Base-by-base conservation (phyloP, 2,888 invertebrate species). In the Apoda limacodes region DNA sequence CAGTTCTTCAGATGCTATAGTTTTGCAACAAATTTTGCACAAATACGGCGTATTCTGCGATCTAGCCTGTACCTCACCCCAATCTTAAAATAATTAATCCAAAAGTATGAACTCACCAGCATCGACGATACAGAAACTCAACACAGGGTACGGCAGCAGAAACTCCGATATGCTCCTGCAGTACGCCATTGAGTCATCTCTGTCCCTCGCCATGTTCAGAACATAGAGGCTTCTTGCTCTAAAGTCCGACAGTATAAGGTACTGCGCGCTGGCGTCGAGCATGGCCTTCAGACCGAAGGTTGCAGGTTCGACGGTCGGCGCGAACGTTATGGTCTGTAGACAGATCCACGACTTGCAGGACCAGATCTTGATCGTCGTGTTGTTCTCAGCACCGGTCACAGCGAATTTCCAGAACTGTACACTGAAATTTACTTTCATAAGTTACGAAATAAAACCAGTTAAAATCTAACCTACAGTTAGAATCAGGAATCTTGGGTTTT, bases 311-410 rank as follows among this genome's bases (percentile, higher is more conserved):
- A 50, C 32, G 14, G 71, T 60, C 0, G 87, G 83, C 2, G 83
- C 67, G 54, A 94, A 90, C 15, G 82, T 84, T 20, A 95, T 85
- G 1, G 89, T 93, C 63, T 95, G 98, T n/a, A 97, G 76, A 55
- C 97, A 97, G 26, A 85, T 85, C 98, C 98, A 98, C 0, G 92
- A 85, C 57, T 96, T 93, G 66, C 97, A 98, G 5, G 94, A 93
- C 96, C 97, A 98, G 25, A 90, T 82, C 70, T 96, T 97, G 30
- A 98, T 78, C 51, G 93, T 92, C 0, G 92, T 88, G 71, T 97
- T 97, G 61, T 92, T 87, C 41, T 91, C 89, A 0, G 94, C 90
- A 1, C 95, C 95, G 0, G 98, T 97, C 22, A 98, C 85, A 0
- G 93, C 95, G 70, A 91, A 96, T 66, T 95, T 95, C 98, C 98